A percentile compares a stretch with the other conserved stretches of the same genome.
These are phyloP conservation scores for Deilephila elpenor DNA, from an alignment of 2,888 invertebrate species.

Conservation along the genomic window DNA sequence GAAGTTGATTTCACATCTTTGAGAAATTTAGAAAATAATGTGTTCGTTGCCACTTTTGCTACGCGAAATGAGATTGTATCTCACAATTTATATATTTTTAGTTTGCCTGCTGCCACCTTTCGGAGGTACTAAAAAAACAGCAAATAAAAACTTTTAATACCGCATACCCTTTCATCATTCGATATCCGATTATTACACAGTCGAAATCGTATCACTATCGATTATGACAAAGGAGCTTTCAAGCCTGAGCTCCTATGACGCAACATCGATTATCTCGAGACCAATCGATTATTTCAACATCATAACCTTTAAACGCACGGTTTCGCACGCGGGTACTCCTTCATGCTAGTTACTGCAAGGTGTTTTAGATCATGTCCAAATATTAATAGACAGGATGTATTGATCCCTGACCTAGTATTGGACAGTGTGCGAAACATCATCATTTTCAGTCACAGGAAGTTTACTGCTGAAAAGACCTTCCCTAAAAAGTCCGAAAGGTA, in stretches of 20 bases:
- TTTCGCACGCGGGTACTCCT: conserved; percentile 16
- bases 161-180: background rate
- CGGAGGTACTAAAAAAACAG: no score
- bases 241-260: conserved; percentile 35
- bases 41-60: no score
- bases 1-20: no score
- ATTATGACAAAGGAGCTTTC: conserved; percentile 2
- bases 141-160: background rate
- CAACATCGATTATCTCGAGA: conserved; percentile 31
- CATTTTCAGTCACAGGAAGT: no score
- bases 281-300: conserved; percentile 39
- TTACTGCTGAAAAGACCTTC: no score
- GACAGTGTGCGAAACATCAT: no score
- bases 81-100: no score
- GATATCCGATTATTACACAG: background rate
- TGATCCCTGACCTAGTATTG: background rate
- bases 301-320: conserved; percentile 41
- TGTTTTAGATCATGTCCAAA: background rate
- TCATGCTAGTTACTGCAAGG: conserved; percentile 17
- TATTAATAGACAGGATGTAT: background rate
- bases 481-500: no score
- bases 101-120: no score
- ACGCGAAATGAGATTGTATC: no score
- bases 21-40: no score
- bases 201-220: background rate